Percentiles rank a stretch among this genome's conserved stretches.
Conservation (phyloP, 1,140 invertebrate genomes). For the Leptopilina clavipes region DNA sequence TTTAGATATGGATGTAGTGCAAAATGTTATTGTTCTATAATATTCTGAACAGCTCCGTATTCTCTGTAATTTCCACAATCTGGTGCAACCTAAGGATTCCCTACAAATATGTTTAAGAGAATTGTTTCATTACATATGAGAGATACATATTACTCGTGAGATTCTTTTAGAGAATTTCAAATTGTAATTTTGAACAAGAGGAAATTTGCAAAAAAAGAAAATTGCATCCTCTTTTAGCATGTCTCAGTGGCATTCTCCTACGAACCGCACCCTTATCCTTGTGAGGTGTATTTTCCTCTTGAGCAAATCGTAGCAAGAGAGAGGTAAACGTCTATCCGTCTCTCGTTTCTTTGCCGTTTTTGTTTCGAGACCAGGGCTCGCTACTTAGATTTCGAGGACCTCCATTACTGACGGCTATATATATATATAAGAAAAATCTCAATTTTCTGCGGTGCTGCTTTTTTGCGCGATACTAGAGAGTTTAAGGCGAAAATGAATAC, state of each 20-base stretch:
- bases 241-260: constrained; percentile 37
- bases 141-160: too few relatives aligned
- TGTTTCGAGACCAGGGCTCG: constrained; percentile 62
- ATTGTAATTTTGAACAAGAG: background rate
- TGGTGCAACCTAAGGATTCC: too few relatives aligned
- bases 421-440: constrained; percentile 56
- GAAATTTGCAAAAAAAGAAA: background rate
- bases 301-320: constrained; percentile 59
- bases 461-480: constrained; percentile 45
- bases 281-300: constrained; percentile 63
- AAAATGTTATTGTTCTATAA: too few relatives aligned
- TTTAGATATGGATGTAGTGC: too few relatives aligned
- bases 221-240: background rate
- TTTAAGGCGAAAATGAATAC: constrained; percentile 60
- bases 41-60: too few relatives aligned
- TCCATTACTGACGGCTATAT: constrained; percentile 63
- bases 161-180: background rate
- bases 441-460: constrained; percentile 57
- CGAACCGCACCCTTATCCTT: constrained; percentile 39
- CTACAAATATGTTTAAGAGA: too few relatives aligned
- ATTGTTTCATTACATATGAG: too few relatives aligned
- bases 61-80: too few relatives aligned
- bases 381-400: constrained; percentile 65
- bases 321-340: constrained; percentile 61
- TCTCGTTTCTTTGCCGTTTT: constrained; percentile 56